Evolutionary conservation across 2,888 invertebrate genomes (phyloP).

Genomic region (Plebejus anna): DNA sequence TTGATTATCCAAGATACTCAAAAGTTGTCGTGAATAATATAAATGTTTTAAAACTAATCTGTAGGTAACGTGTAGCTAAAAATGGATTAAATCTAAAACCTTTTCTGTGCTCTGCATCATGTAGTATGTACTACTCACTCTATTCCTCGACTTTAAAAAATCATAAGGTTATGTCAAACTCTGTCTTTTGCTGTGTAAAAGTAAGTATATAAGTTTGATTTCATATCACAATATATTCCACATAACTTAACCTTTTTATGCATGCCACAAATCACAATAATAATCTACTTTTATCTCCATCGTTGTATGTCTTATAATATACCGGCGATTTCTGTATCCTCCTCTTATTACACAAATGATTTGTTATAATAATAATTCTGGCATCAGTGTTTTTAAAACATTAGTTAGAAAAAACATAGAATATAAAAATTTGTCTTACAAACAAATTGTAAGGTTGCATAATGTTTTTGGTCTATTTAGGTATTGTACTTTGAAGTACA

Average conservation of each 20-base stretch:
- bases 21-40: not conserved
- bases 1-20: conserved; percentile 31
- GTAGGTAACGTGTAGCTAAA: not conserved
- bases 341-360: not conserved
- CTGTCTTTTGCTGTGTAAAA: conserved; percentile 55
- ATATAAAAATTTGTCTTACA: not conserved
- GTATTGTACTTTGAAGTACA: not conserved
- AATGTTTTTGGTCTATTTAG: not conserved
- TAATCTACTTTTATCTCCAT: not conserved
- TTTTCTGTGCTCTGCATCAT: not conserved
- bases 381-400: not conserved
- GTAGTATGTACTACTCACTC: not conserved
- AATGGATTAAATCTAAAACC: not conserved
- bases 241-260: not conserved
- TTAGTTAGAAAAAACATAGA: too few species aligned
- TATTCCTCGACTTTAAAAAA: conserved; percentile 39
- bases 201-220: conserved; percentile 47
- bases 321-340: not conserved
- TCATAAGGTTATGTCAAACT: conserved; percentile 65
- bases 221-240: not conserved
- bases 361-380: not conserved
- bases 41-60: not conserved
- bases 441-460: not conserved
- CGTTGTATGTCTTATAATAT: not conserved
- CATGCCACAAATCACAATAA: not conserved